Conservation (phyloP, 2,113 vertebrate genomes). For the Solea senegalensis region DNA sequence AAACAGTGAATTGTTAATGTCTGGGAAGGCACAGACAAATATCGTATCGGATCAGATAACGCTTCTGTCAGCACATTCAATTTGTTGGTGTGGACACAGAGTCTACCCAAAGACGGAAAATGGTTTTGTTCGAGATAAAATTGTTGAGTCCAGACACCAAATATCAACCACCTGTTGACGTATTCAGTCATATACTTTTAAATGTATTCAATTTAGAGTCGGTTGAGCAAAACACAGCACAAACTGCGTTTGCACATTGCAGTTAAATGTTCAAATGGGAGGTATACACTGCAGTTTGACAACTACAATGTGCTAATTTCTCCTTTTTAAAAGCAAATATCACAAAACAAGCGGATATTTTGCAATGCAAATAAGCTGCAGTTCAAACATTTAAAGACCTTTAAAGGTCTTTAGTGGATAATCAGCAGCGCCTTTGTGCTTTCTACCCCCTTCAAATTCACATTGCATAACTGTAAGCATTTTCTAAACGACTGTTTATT, state of each 20-base stretch:
- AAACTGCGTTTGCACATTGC: neutral
- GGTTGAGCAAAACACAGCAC: neutral
- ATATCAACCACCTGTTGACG: too few relatives aligned
- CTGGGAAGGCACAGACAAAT: too few relatives aligned
- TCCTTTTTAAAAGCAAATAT: neutral
- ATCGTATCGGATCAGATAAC: too few relatives aligned
- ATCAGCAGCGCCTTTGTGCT: neutral
- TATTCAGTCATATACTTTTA: too few relatives aligned
- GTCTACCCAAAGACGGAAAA: too few relatives aligned
- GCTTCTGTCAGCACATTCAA: too few relatives aligned
- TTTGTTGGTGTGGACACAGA: too few relatives aligned
- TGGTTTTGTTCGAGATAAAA: too few relatives aligned
- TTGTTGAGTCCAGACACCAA: too few relatives aligned
- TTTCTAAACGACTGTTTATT: neutral
- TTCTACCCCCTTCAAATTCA: neutral
- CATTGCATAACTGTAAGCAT: neutral
- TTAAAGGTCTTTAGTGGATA: conserved; percentile 2
- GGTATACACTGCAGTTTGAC: neutral
- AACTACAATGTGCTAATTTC: neutral
- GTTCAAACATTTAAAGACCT: conserved; percentile 1
- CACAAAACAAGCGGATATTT: neutral
- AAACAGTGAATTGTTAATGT: too few relatives aligned
- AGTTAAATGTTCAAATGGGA: neutral
- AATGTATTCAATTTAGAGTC: too few relatives aligned
- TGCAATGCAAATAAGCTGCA: neutral